Evolutionary conservation across 2,113 vertebrate genomes (phyloP), one percentile per base, ranked within the genome.

Genomic region (Maccullochella peelii): DNA sequence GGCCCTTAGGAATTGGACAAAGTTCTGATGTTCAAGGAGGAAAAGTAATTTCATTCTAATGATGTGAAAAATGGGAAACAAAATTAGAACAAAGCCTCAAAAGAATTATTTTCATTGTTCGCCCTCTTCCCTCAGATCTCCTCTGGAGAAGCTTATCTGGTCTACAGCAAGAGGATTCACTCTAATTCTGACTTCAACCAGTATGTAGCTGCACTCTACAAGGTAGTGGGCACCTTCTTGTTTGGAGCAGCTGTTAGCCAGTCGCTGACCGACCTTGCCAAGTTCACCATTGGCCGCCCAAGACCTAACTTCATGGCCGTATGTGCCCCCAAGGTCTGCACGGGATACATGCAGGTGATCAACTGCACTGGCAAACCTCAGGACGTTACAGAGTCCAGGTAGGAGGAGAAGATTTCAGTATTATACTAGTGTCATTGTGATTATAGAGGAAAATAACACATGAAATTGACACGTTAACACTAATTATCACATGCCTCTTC

Each of bases 241-340:
- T 97, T 97, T 0, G 97, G 97, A 30, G 96, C 94, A 0, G 92
- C 94, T 0, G 95, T 96, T 55, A 98, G 97, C 90, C 97, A 97
- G 86, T 98, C 97, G 0, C 94, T 99, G 36, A 99, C 98, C 0
- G 98, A 99, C 92, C 95, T 99, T 75, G 98, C 98, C 68, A 99
- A 99, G 69, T 99, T 96, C 91, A 97, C 96, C 85, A 97, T 97
- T 0, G 98, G 98, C 25, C 97, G 97, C 0, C 96, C 97, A 0
- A 94, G 98, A 47, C 98, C 98, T 0, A 97, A 97, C 92, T 99
- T 99, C 94, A 89, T 99, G 91, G 95, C 96, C 0, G 96, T 99
- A 8, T 99, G 98, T n/a, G 82, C 93, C 6, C 98, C 97, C 0
- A 96, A 95, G 83, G 95, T 93, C 79, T 99, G 98, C 1, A 18